These are phyloP conservation scores for Hydraecia micacea DNA, from an alignment of 2,888 invertebrate species.

Conservation along the genomic window DNA sequence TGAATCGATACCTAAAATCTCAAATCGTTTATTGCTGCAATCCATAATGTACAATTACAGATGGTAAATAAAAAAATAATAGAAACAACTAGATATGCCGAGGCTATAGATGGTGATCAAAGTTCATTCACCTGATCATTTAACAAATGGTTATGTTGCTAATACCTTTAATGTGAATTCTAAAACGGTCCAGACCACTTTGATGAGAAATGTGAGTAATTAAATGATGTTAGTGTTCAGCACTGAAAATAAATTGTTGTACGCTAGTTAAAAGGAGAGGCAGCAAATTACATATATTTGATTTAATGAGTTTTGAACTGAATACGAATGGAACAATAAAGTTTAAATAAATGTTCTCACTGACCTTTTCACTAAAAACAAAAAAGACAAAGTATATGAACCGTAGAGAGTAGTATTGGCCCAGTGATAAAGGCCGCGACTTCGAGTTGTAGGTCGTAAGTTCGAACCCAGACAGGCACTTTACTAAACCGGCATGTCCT, in stretches of 20 bases:
- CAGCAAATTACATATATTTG: slow-evolving; percentile 27
- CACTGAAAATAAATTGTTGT: slow-evolving; percentile 13
- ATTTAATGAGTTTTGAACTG: slow-evolving; percentile 28
- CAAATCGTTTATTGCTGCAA: too few species aligned
- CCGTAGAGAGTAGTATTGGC: too few species aligned
- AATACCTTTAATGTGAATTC: slow-evolving; percentile 4
- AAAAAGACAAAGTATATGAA: not conserved
- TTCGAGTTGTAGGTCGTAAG: too few species aligned
- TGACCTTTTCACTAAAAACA: not conserved
- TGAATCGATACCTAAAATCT: not conserved
- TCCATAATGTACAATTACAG: too few species aligned
- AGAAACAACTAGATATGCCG: too few species aligned
- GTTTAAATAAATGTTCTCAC: not conserved
- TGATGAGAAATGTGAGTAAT: slow-evolving; percentile 6
- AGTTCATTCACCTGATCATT: not conserved
- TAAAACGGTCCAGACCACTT: not conserved
- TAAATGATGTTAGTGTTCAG: slow-evolving; percentile 30
- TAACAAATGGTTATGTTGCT: not conserved
- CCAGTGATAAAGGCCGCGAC: too few species aligned
- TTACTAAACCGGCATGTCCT: too few species aligned
- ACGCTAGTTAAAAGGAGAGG: not conserved
- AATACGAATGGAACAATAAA: slow-evolving; percentile 11
- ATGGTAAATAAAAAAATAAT: too few species aligned
- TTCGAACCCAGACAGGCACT: too few species aligned
- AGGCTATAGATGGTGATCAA: not conserved